phyloP scores from a whole-genome alignment of 2,113 vertebrate species.

The Odocoileus hemionus region DNA sequence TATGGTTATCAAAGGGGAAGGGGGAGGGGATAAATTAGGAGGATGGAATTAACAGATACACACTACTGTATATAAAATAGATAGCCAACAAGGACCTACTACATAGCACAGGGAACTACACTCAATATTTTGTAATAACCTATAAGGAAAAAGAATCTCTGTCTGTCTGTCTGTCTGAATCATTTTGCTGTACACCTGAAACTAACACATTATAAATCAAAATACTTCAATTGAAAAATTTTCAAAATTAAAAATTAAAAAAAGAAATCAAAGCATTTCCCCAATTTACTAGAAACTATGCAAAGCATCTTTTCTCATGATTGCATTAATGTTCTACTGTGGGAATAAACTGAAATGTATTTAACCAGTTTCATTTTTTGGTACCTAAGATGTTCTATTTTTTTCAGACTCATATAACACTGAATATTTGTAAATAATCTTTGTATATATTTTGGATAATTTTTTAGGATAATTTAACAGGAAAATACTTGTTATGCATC shows the following conservation, averaged over 20 bases:
- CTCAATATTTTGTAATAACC: neutral
- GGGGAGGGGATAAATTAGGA: neutral
- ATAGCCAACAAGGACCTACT: neutral
- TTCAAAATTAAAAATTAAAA: neutral
- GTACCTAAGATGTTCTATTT: neutral
- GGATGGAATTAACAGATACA: neutral
- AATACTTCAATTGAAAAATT: neutral
- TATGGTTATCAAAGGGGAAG: neutral
- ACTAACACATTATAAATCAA: neutral
- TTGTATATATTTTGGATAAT: neutral
- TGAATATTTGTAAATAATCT: neutral
- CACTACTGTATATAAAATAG: neutral
- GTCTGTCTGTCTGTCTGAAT: neutral
- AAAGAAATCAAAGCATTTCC: slow-evolving; percentile 1
- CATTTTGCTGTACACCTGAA: neutral
- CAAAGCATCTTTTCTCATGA: neutral
- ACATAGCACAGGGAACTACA: neutral
- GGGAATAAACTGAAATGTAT: neutral
- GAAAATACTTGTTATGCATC: neutral
- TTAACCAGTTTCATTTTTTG: slow-evolving; percentile 10
- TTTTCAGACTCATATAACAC: neutral
- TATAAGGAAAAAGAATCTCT: neutral
- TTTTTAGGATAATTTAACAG: neutral
- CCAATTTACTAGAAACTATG: neutral
- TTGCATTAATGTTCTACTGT: neutral